Base-by-base conservation (phyloP, 2,113 vertebrate genomes). In the Brienomyrus longianalis region DNA sequence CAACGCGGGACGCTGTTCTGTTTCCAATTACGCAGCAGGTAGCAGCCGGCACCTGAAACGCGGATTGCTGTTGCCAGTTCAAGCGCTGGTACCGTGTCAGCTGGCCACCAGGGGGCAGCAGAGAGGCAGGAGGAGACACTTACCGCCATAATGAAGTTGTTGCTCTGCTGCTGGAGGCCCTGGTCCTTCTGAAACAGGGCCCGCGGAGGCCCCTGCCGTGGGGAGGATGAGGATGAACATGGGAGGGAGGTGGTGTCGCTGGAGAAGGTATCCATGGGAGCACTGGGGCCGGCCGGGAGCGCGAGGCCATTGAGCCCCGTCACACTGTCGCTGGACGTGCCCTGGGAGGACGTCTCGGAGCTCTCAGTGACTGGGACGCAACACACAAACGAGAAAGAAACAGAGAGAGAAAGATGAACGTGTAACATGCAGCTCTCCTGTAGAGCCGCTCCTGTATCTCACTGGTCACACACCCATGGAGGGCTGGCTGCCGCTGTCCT, bases 341-440 rank as follows among this genome's bases (percentile, higher is more conserved):
- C 95, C 93, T 95, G 96, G 77, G 96, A 96, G 8, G 95, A 96
- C 0, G 94, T 94, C 91, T 96, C 96, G 0, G 95, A 95, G 89
- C 94, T 95, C 89, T 96, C 96, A 21, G 94, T 94, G 15, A 96
- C 95, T 96, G 90, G 10, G 27, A 23, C 0, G 31, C 74, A 7
- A 19, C 15, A 31, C 1, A 92, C 43, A 91, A 7, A 92, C 21
- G 48, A 59, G 48, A 88, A 0, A 50, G 13, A 85, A 51, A 70
- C 35, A 88, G 52, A 62, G 19, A 31, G 9, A 31, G 15, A 31
- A 27, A 1, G 48, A 17, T 27, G 43, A 45, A 45, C 3, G 13
- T 21, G 19, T 2, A n/a, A 51, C 10, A 3, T 13, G 50, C 6
- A 6, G 19, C 19, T 47, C 80, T 11, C 43, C 10, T 21, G 35